Percentiles rank a stretch among this genome's conserved stretches.
These are phyloP conservation scores for Mystacides longicornis DNA, from an alignment of 2,888 invertebrate genomes.

Conservation along the genomic window DNA sequence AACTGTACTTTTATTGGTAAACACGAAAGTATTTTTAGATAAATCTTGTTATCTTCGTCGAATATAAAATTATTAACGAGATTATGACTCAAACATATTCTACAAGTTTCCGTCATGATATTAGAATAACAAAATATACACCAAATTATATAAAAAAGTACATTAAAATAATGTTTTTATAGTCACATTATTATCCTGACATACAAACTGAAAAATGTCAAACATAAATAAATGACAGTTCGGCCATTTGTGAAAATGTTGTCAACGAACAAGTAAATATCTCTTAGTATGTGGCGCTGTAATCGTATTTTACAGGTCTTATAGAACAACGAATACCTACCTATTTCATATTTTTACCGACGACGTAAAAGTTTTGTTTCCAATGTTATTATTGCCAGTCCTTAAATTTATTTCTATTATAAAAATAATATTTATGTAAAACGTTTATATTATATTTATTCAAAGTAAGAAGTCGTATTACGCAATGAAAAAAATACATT, in stretches of 20 bases:
- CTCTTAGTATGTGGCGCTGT: not conserved
- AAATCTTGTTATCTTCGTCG: slow-evolving; percentile 60
- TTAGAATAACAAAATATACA: not conserved
- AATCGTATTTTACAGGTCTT: not conserved
- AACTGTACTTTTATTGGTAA: slow-evolving; percentile 63
- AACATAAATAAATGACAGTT: slow-evolving; percentile 32
- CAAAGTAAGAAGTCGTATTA: no score
- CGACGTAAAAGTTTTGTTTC: no score
- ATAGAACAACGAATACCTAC: no score
- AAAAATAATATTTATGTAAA: not conserved
- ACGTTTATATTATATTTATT: not conserved
- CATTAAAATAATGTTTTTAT: no score
- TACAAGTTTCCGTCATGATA: slow-evolving; percentile 15
- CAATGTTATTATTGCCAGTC: not conserved
- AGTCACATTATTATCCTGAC: not conserved
- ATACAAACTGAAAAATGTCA: slow-evolving; percentile 3
- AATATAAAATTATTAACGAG: slow-evolving; percentile 62
- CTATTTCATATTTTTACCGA: no score
- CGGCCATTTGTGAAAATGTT: slow-evolving; percentile 39
- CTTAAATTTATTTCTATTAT: not conserved
- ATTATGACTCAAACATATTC: slow-evolving; percentile 29
- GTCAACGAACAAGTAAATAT: not conserved
- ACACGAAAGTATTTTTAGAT: slow-evolving; percentile 62
- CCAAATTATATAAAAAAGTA: not conserved
- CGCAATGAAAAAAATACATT: no score